phyloP scores from a whole-genome alignment of 1,140 invertebrate genomes.

The Drosophila repletoides region DNA sequence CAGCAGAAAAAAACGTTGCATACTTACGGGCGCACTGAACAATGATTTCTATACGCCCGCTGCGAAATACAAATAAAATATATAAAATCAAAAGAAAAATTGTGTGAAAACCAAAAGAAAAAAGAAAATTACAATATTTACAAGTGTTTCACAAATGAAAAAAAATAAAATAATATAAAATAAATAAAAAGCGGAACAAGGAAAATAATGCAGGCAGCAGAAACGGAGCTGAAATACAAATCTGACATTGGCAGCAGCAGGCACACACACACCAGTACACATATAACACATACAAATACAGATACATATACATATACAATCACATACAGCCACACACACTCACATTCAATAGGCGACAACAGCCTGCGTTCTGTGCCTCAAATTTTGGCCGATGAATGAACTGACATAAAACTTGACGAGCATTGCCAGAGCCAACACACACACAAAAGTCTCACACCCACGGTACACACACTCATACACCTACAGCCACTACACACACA shows the following conservation, averaged over 20 bases:
- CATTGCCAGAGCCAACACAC: slow-evolving; percentile 32
- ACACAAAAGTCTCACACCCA: slow-evolving; percentile 28
- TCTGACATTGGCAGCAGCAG: slow-evolving; percentile 45
- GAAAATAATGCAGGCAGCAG: slow-evolving; percentile 19
- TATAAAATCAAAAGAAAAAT: slow-evolving; percentile 1
- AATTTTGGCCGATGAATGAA: slow-evolving; percentile 72
- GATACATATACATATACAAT: slow-evolving; percentile 14
- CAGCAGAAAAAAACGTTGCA: slow-evolving; percentile 64
- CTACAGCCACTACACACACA: neutral
- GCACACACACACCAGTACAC: slow-evolving; percentile 29
- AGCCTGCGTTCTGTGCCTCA: slow-evolving; percentile 32
- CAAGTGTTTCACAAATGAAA: slow-evolving; percentile 18
- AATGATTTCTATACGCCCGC: slow-evolving; percentile 63
- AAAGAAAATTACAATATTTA: slow-evolving; percentile 13
- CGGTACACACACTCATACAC: slow-evolving; percentile 15
- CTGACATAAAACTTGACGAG: slow-evolving; percentile 60
- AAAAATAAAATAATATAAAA: slow-evolving; percentile 15
- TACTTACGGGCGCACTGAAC: slow-evolving; percentile 61
- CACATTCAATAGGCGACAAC: slow-evolving; percentile 43
- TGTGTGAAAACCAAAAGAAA: neutral
- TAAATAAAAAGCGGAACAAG: slow-evolving; percentile 6
- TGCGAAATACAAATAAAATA: slow-evolving; percentile 9
- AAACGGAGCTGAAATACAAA: slow-evolving; percentile 34
- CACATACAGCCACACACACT: slow-evolving; percentile 6
- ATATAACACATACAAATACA: slow-evolving; percentile 26